phyloP scores from a whole-genome alignment of 2,113 vertebrate species.

The Ochotona princeps region DNA sequence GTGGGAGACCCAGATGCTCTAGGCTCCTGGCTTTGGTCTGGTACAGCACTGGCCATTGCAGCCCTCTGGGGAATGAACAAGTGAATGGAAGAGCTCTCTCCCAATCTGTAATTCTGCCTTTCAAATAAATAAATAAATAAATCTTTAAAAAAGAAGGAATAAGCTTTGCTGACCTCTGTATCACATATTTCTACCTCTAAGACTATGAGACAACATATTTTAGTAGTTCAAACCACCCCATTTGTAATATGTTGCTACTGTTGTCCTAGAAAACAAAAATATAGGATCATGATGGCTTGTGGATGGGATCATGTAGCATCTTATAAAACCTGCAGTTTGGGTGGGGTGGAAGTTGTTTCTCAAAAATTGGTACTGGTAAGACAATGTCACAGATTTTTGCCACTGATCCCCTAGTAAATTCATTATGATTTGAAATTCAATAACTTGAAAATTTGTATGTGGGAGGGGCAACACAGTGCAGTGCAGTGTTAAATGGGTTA shows the following conservation, averaged over 20 bases:
- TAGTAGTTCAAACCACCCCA: neutral
- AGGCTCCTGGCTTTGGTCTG: too few species aligned
- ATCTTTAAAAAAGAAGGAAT: too few species aligned
- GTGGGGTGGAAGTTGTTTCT: neutral
- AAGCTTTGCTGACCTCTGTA: neutral
- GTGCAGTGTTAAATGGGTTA: too few species aligned
- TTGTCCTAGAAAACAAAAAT: neutral
- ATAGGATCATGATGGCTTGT: neutral
- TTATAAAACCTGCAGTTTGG: too few species aligned
- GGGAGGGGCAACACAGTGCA: too few species aligned
- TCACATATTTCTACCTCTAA: neutral
- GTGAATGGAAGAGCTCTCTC: too few species aligned
- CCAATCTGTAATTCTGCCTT: too few species aligned
- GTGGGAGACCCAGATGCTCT: too few species aligned
- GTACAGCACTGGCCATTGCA: too few species aligned
- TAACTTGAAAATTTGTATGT: neutral
- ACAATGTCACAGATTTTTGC: neutral
- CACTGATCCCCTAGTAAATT: neutral
- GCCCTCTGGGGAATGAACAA: too few species aligned
- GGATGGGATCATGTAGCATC: neutral
- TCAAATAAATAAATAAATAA: too few species aligned
- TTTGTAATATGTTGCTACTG: neutral
- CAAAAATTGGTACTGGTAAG: neutral
- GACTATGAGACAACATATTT: neutral
- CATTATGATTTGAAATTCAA: slow-evolving; percentile 33